These are phyloP conservation scores for Spialia ferax DNA, from an alignment of 2,888 invertebrate genomes.

Conservation along the genomic window DNA sequence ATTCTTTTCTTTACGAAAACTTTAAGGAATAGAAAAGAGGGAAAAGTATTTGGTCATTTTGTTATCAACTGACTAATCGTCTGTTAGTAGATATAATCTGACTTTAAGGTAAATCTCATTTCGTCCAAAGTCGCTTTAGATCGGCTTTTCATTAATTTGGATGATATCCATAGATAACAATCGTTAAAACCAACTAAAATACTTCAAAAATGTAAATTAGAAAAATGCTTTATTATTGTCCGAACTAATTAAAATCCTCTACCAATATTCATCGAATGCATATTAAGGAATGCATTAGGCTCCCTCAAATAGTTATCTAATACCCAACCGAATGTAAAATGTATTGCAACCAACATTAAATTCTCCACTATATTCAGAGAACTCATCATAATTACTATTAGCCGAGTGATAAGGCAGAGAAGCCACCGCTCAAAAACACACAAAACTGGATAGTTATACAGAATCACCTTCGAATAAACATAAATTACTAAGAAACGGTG, in stretches of 20 bases:
- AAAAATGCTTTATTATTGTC: not conserved
- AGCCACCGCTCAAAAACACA: constrained; percentile 43
- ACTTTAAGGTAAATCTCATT: too few species aligned
- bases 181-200: too few species aligned
- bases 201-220: too few species aligned
- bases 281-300: not conserved
- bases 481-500: constrained; percentile 62
- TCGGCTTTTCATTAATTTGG: too few species aligned
- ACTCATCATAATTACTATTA: constrained; percentile 17
- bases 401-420: constrained; percentile 31
- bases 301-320: not conserved
- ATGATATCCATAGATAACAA: too few species aligned
- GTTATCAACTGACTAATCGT: too few species aligned
- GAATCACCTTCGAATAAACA: constrained; percentile 58
- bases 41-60: too few species aligned
- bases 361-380: constrained; percentile 11
- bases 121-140: too few species aligned
- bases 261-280: not conserved
- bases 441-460: constrained; percentile 46
- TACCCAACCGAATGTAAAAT: not conserved
- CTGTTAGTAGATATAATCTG: too few species aligned
- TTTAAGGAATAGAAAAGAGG: too few species aligned
- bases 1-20: too few species aligned
- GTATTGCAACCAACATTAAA: not conserved
- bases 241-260: not conserved